These are phyloP conservation scores for Laticauda colubrina DNA, from an alignment of 2,113 vertebrate species.

Conservation along the genomic window DNA sequence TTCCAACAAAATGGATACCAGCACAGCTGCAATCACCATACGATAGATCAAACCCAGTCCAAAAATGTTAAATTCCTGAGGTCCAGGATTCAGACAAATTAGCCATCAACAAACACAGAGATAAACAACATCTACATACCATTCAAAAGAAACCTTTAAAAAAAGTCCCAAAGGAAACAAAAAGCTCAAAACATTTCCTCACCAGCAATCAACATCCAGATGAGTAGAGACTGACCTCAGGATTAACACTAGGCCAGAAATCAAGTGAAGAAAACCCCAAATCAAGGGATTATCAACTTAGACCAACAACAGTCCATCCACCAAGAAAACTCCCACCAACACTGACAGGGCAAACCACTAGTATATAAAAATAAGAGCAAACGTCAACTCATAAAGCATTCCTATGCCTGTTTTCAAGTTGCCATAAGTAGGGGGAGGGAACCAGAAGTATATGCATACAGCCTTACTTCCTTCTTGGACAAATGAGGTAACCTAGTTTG, in stretches of 20 bases:
- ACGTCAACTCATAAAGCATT: no score
- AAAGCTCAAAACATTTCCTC: background rate
- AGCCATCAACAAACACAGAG: background rate
- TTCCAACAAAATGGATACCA: background rate
- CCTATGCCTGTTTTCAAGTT: no score
- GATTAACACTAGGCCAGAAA: background rate
- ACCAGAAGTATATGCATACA: no score
- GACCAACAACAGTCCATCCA: background rate
- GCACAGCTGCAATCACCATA: background rate
- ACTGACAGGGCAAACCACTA: background rate
- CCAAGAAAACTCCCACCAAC: background rate
- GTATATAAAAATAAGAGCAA: background rate
- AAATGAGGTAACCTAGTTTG: background rate
- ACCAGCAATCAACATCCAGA: background rate
- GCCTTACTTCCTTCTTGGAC: background rate
- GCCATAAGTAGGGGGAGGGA: no score
- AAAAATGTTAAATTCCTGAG: background rate
- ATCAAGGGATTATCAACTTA: background rate
- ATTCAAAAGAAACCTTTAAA: background rate
- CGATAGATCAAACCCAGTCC: background rate
- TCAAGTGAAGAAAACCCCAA: background rate
- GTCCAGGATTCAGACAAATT: background rate
- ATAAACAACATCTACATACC: background rate
- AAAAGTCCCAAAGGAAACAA: no score
- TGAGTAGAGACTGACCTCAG: background rate